A percentile compares a stretch with the other conserved stretches of the same genome.
phyloP scores from a whole-genome alignment of 2,888 invertebrate genomes.

The Dione vanillae region DNA sequence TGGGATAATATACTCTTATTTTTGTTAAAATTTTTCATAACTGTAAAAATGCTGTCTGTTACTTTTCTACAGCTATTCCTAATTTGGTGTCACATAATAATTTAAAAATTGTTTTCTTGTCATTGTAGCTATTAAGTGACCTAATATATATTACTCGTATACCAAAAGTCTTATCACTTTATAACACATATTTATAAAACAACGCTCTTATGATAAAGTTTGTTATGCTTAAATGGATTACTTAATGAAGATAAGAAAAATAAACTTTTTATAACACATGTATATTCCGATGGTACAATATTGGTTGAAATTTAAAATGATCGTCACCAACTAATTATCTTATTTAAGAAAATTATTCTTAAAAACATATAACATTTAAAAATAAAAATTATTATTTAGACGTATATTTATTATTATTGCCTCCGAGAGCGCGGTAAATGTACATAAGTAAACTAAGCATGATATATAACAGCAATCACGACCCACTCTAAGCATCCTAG shows the following conservation, averaged over 20 bases:
- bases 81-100: too few relatives aligned
- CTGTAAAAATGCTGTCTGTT: too few relatives aligned
- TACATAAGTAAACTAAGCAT: too few relatives aligned
- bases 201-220: constrained; percentile 49
- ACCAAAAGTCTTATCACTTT: constrained; percentile 34
- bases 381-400: too few relatives aligned
- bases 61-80: too few relatives aligned
- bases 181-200: constrained; percentile 35
- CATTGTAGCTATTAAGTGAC: not conserved
- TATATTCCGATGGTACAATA: not conserved
- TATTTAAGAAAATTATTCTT: not conserved
- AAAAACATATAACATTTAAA: too few relatives aligned
- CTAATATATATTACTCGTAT: not conserved
- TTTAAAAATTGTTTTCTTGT: not conserved
- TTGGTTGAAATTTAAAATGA: not conserved
- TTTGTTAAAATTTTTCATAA: too few relatives aligned
- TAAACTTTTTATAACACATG: not conserved
- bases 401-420: too few relatives aligned
- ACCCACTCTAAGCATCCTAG: too few relatives aligned
- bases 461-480: too few relatives aligned
- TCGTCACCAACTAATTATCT: not conserved
- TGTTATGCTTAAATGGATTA: constrained; percentile 49
- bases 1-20: too few relatives aligned
- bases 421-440: too few relatives aligned
- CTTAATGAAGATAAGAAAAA: constrained; percentile 38